Base-by-base conservation (phyloP, 2,113 vertebrate species). In the Chamaetylas fuelleborni region DNA sequence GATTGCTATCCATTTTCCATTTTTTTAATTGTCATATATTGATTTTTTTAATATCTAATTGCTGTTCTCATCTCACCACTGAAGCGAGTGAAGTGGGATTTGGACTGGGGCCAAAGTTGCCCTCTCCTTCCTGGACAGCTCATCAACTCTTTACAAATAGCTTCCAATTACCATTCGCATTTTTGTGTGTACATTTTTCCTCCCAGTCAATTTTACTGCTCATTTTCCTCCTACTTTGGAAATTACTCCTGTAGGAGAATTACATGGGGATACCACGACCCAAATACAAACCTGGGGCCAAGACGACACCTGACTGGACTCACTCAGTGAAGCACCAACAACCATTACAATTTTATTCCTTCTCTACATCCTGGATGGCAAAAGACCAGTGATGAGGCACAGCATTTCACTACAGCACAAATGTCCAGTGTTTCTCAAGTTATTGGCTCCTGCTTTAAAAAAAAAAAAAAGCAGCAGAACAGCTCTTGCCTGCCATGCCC, bases 11-110 rank as follows among this genome's bases (percentile, higher is more conserved):
- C 77, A 45, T 94, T 92, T 90, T 54, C 88, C 86, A 34, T 92
- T 94, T 93, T 95, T 95, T 88, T 54, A 95, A 95, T 96, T 92
- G 90, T 88, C 76, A 60, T 80, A n/a, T 90, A 96, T 95, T 73
- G 88, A 91, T 96, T 95, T 96, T 95, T 92, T 88, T 90, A 95
- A 82, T 91, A 96, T 76, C 81, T 95, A 94, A 95, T 96, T 94
- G 92, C 92, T 86, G 67, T 93, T 95, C 90, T 95, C 94, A 92
- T 95, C 88, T 95, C 90, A 58, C 58, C 86, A 88, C 62, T 92
- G 94, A 96, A 95, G 92, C 33, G 29, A 86, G 64, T 95, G 91
- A 91, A 96, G 95, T 78, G 34, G 56, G 65, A 66, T 91, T 87
- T 96, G 93, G 92, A 92, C 57, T 69, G 45, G 54, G 73, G 92